Conservation (phyloP, 2,113 vertebrate species). For the Brachypteracias leptosomus region DNA sequence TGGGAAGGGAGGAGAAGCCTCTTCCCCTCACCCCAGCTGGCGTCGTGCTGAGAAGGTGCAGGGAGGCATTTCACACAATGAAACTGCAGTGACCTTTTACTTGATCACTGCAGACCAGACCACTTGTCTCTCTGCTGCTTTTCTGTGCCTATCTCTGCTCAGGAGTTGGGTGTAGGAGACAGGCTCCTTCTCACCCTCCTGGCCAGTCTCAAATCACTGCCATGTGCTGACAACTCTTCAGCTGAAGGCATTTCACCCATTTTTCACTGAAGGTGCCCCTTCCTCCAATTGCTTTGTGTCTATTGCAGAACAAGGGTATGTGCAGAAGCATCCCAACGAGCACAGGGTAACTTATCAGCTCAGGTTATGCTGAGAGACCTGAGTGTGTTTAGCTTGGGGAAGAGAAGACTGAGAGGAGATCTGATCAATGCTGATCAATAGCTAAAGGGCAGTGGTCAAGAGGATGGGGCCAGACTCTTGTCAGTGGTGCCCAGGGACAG, state of each 20-base stretch:
- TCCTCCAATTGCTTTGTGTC: background rate
- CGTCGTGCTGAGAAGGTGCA: rapidly evolving
- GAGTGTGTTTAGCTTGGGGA: background rate
- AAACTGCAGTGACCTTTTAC: background rate
- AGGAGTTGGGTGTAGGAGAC: background rate
- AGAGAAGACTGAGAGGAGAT: background rate
- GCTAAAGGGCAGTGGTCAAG: background rate
- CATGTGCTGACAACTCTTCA: background rate
- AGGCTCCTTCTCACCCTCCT: background rate
- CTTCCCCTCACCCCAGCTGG: background rate
- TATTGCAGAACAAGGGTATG: background rate
- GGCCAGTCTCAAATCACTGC: background rate
- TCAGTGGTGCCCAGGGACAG: background rate
- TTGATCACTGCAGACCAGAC: too few species aligned
- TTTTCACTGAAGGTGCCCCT: background rate
- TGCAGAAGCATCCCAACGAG: rapidly evolving
- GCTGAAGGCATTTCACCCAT: background rate
- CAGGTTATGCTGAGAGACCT: background rate
- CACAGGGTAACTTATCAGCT: rapidly evolving
- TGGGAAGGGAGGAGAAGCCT: background rate
- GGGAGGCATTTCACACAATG: rapidly evolving
- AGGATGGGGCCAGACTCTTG: background rate
- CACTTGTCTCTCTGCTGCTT: rapidly evolving
- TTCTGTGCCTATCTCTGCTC: background rate
- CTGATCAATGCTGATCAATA: background rate